Conservation (phyloP, 2,113 vertebrate species). For the Oryzias javanicus region DNA sequence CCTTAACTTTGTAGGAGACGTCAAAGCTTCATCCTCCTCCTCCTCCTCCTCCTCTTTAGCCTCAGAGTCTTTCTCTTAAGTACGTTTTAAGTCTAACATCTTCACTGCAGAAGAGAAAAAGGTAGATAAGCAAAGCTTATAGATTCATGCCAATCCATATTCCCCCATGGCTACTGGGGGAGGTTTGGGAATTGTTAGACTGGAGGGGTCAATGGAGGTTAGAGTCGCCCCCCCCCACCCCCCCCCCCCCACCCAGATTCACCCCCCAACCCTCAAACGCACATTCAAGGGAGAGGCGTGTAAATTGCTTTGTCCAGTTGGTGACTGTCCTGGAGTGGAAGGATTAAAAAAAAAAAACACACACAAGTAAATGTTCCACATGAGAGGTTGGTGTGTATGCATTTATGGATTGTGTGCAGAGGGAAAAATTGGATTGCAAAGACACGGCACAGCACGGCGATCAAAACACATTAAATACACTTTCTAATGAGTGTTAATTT, state of each 20-base stretch:
- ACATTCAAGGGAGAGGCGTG: neutral
- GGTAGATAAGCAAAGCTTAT: conserved; percentile 46
- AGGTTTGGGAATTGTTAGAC: conserved; percentile 50
- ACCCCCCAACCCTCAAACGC: no score
- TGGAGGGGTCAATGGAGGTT: conserved; percentile 33
- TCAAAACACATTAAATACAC: neutral
- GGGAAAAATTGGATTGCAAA: neutral
- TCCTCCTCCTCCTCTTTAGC: conserved; percentile 64
- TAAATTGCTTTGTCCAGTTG: neutral
- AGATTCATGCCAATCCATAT: conserved; percentile 59
- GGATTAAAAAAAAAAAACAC: neutral
- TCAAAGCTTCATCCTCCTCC: conserved; percentile 59
- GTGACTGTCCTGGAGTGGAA: neutral
- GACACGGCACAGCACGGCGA: neutral
- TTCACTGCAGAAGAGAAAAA: conserved; percentile 62
- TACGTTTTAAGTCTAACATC: conserved; percentile 70
- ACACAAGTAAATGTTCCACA: neutral
- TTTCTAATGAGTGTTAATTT: no score
- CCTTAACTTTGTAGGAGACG: conserved; percentile 66
- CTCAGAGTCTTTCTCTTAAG: conserved; percentile 62
- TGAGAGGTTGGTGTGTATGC: neutral
- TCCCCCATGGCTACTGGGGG: conserved; percentile 52
- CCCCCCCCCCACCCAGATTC: no score
- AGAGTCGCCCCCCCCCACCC: neutral
- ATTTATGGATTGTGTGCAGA: neutral